Evolutionary conservation across 2,797 vertebrate genomes (phyloP), one percentile per base, ranked within the genome.

Genomic region (Loris lydekkerianus): DNA sequence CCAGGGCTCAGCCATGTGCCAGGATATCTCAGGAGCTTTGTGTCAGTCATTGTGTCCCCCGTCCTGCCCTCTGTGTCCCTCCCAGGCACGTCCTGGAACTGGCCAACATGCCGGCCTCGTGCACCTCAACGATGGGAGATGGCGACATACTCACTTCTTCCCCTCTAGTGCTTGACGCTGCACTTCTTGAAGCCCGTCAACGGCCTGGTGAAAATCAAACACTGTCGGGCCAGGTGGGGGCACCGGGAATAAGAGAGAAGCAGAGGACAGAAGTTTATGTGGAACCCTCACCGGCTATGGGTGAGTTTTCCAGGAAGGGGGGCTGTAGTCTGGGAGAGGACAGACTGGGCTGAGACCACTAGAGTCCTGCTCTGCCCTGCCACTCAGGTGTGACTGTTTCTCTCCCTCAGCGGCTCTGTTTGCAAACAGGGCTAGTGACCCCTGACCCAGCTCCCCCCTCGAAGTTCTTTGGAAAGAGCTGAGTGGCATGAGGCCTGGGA

Each of bases 161-260:
- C 99, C 99, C 97, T 99, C 99, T 96, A 99, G 99, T 14, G 99
- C 99, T 98, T 99, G 99, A 96, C 99, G 99, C 95, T 99, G 99
- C 43, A 99, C 99, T 98, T 99, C 99, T 98, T 99, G 99, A 49
- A 99, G 98, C 91, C 99, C 99, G 70, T 99, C 99, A 9, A 99
- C 99, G 4, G 99, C 99, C 98, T 99, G 99, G 97, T 99, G 99
- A 98, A 99, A 99, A 97, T 99, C 99, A 97, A 99, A 99, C 97
- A 99, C 99, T 99, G 98, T 53, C 3, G 37, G 98, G 95, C 53
- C 86, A 10, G 95, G 85, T 72, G 96, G 95, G 53, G 9, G 17
- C 2, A 1, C 27, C 10, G 34, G 73, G 61, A 2, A 89, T 14
- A 46, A 93, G 82, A 82, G 67, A 91, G 61, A 83, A 60, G 49